Conservation (phyloP, 2,113 vertebrate genomes). For the Onychorhynchus coronatus region DNA sequence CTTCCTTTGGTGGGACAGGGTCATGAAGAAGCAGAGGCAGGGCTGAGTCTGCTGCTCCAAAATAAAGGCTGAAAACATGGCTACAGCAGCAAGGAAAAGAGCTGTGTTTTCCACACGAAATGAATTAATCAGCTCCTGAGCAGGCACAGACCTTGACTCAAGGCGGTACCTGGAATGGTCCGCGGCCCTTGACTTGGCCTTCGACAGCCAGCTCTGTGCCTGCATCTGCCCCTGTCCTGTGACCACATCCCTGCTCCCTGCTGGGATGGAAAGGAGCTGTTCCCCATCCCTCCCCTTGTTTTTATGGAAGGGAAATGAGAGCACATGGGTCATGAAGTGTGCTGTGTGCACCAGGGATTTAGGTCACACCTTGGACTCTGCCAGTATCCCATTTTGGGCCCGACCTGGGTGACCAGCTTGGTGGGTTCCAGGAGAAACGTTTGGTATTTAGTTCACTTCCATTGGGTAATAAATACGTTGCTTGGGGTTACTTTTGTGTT, state of each 20-base stretch:
- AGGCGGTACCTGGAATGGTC: rapidly evolving
- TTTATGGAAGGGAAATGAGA: neutral
- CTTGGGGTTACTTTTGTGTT: neutral
- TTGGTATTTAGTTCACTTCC: neutral
- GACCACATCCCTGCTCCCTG: neutral
- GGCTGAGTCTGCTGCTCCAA: neutral
- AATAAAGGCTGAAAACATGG: neutral
- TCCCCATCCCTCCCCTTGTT: rapidly evolving
- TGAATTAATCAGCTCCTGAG: neutral
- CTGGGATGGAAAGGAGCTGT: neutral
- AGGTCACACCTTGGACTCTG: neutral
- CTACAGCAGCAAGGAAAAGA: neutral
- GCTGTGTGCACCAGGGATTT: neutral
- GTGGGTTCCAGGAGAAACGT: neutral
- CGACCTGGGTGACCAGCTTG: neutral
- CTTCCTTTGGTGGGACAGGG: neutral
- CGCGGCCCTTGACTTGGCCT: neutral
- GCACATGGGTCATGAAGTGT: rapidly evolving
- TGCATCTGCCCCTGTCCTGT: neutral
- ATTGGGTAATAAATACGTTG: neutral
- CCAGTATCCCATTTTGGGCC: neutral
- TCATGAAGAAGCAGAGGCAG: neutral
- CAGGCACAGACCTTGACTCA: neutral
- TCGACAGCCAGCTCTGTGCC: neutral
- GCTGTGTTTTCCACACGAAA: neutral